Percentiles rank a stretch among this genome's conserved stretches.
phyloP scores from a whole-genome alignment of 2,797 vertebrate species.

The Gymnoscopelus braueri region DNA sequence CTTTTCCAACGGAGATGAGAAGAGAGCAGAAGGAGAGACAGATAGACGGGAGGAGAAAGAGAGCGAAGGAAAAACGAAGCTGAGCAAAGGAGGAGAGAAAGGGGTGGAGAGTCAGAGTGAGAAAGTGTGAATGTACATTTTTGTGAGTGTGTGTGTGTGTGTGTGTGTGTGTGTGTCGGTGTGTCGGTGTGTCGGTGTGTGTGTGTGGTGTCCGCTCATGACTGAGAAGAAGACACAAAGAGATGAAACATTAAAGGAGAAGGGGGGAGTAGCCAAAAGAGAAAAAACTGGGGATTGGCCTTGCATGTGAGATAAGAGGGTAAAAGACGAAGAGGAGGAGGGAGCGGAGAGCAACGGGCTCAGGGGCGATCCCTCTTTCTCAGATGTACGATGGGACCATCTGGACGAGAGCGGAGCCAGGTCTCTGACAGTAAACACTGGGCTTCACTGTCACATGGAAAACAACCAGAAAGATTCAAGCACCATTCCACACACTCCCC shows the following conservation, averaged over 20 bases:
- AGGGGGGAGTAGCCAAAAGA: neutral
- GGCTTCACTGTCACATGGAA: conserved; percentile 66
- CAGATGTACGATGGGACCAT: conserved; percentile 75
- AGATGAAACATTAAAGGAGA: neutral
- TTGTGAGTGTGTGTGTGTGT: no score
- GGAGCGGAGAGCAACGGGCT: conserved; percentile 24
- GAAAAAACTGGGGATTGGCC: neutral
- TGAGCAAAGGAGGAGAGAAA: neutral
- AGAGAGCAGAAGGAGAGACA: neutral
- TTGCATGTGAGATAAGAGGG: neutral
- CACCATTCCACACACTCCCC: conserved; percentile 49
- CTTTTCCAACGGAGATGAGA: no score
- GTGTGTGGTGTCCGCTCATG: neutral
- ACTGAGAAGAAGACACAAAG: neutral
- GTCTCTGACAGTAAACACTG: conserved; percentile 73
- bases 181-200: conserved; percentile 31
- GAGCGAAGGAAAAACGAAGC: conserved; percentile 44
- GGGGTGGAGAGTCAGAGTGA: conserved; percentile 27
- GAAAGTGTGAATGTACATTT: neutral
- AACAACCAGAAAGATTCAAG: conserved; percentile 59
- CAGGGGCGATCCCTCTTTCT: conserved; percentile 60
- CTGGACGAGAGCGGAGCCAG: conserved; percentile 75
- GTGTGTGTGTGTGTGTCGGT: conserved; percentile 2
- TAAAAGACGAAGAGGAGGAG: neutral
- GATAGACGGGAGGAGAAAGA: conserved; percentile 42